Base-by-base conservation (phyloP, 2,113 vertebrate genomes). In the Diphyllodes magnificus region DNA sequence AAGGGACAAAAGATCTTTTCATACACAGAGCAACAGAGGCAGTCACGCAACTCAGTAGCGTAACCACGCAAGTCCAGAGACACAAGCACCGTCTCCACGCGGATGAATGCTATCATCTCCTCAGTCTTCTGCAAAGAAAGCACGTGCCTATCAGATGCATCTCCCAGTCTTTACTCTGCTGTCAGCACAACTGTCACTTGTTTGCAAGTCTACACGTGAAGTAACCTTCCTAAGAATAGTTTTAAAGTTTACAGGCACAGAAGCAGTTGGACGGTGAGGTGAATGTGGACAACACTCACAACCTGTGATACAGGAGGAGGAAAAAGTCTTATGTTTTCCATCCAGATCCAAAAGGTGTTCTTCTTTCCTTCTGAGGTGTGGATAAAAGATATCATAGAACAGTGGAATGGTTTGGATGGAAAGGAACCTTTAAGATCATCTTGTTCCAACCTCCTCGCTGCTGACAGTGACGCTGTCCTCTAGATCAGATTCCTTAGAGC, bases 1-100 rank as follows among this genome's bases (percentile, higher is more conserved):
- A 90, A 88, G 75, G 76, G 60, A 92, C 81, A 86, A 82, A 88
- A 88, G 72, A 44, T 64, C 79, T 88, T 86, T 82, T 71, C 81
- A 80, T 39, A 83, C 33, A 27, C 6, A 56, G 84, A 18, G 10
- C 63, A 68, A 25, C 47, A 25, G 3, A 1, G 37, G 33, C 59
- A 31, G 56, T 82, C 85, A 83, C 3, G 2, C 66, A 83, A 35
- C 30, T 35, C 35, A 37, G 20, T 4, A 39, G 27, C 0, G 0
- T n/a, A 60, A 71, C 57, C 49, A 28, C 1, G 0, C 19, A 6
- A 45, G 63, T 50, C 35, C 82, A 33, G 60, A 50, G 86, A 68
- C 1, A 2, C 50, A 30, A 61, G 64, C 15, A 23, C 45, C 4
- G 2, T 8, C 23, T 35, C 71, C 82, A 23, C 33, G 70, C 33